Conservation (phyloP, 2,113 vertebrate genomes). For the Sebastes fasciatus region DNA sequence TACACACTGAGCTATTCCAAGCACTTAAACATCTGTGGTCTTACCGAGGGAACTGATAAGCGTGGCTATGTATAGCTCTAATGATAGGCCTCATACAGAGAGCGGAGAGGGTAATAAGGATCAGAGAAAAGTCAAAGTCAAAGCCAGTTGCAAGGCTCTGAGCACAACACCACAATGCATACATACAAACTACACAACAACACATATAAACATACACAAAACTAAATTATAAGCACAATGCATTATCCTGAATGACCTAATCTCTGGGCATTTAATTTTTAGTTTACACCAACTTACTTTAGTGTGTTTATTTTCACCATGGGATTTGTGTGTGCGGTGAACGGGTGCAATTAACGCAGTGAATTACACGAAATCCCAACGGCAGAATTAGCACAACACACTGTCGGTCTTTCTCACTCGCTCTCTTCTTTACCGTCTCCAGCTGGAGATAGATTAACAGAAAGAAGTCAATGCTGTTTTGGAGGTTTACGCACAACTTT, state of each 20-base stretch:
- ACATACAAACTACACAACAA: neutral
- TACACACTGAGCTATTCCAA: constrained; percentile 54
- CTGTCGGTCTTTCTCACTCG: no score
- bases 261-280: neutral
- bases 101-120: constrained; percentile 53
- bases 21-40: constrained; percentile 62
- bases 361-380: no score
- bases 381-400: no score
- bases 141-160: constrained; percentile 23
- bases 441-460: no score
- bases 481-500: no score
- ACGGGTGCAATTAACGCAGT: no score
- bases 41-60: constrained; percentile 68
- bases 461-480: no score
- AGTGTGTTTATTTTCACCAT: no score
- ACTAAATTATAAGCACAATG: neutral
- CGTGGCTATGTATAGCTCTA: constrained; percentile 71
- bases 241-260: constrained; percentile 6
- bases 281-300: no score
- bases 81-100: constrained; percentile 66
- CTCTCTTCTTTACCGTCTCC: no score
- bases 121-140: constrained; percentile 70
- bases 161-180: constrained; percentile 18
- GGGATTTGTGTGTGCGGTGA: no score
- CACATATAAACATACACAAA: constrained; percentile 18